Percentiles rank a stretch among this genome's conserved stretches.
These are phyloP conservation scores for Epizoanthus scotinus DNA, from an alignment of 92 coral and sea anemone species.

Conservation along the genomic window DNA sequence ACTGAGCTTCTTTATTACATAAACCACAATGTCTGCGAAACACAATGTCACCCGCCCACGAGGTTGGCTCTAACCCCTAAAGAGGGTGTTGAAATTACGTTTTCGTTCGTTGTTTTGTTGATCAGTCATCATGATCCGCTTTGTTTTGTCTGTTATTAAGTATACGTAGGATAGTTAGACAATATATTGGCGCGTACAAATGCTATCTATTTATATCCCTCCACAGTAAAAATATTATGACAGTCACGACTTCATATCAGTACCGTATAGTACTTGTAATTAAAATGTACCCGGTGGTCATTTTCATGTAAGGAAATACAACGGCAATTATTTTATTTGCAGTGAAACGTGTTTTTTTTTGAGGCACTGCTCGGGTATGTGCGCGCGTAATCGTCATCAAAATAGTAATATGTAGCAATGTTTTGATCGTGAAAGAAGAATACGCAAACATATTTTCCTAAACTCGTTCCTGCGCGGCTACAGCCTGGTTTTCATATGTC, in stretches of 20 bases:
- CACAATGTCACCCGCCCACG: no score
- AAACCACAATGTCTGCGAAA: no score
- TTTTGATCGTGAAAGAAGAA: no score
- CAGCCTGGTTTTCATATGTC: no score
- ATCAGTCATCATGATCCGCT: conserved; percentile 7
- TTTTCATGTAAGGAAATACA: conserved; percentile 39
- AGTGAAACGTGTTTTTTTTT: background rate
- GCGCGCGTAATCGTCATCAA: no score
- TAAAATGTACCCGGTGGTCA: conserved; percentile 26
- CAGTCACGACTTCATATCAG: conserved; percentile 7
- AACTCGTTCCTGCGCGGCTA: no score
- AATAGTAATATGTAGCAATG: no score
- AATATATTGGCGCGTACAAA: conserved; percentile 20
- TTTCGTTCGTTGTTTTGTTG: background rate
- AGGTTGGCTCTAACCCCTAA: background rate
- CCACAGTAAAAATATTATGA: conserved; percentile 13
- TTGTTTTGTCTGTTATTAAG: conserved; percentile 33
- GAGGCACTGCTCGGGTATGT: no score
- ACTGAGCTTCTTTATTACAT: no score
- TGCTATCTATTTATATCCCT: conserved; percentile 32
- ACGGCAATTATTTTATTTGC: conserved; percentile 34
- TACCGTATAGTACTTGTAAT: background rate
- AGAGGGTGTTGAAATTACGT: background rate
- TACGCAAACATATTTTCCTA: no score
- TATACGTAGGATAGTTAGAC: background rate